Evolutionary conservation across 2,113 vertebrate species (phyloP).

Genomic region (Arvicanthis niloticus): DNA sequence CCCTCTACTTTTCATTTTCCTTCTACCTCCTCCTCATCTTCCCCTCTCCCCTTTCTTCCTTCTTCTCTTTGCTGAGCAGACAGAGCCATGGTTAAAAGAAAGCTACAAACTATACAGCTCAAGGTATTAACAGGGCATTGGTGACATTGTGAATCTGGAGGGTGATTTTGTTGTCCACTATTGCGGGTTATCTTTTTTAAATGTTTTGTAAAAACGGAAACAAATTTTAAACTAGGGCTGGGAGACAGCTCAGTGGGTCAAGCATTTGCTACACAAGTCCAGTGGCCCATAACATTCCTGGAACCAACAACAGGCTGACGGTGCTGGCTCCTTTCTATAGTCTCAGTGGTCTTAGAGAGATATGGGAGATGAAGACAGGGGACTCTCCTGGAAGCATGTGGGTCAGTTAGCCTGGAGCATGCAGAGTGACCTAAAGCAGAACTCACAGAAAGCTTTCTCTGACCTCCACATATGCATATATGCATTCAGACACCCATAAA

Average conservation of each 20-base stretch:
- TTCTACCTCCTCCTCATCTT: not conserved
- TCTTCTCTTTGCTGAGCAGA: not conserved
- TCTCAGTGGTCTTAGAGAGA: too few relatives aligned
- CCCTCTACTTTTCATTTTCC: rapidly evolving
- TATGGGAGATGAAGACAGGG: not conserved
- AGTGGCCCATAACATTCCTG: not conserved
- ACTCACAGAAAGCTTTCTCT: not conserved
- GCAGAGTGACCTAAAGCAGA: not conserved
- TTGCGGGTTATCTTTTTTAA: not conserved
- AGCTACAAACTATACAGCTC: not conserved
- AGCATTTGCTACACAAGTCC: not conserved
- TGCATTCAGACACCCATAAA: too few relatives aligned
- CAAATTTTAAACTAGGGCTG: not conserved
- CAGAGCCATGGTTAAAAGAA: not conserved
- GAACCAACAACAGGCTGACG: not conserved
- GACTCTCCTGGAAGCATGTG: not conserved
- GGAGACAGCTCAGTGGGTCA: not conserved
- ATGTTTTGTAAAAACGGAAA: slow-evolving; percentile 21
- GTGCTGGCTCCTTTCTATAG: too few relatives aligned
- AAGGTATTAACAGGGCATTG: not conserved
- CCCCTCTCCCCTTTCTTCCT: not conserved
- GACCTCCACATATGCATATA: not conserved
- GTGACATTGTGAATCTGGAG: not conserved
- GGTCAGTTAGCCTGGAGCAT: not conserved
- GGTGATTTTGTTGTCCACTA: not conserved